Conservation (phyloP, 2,888 invertebrate genomes). For the Yponomeuta plumbellus region DNA sequence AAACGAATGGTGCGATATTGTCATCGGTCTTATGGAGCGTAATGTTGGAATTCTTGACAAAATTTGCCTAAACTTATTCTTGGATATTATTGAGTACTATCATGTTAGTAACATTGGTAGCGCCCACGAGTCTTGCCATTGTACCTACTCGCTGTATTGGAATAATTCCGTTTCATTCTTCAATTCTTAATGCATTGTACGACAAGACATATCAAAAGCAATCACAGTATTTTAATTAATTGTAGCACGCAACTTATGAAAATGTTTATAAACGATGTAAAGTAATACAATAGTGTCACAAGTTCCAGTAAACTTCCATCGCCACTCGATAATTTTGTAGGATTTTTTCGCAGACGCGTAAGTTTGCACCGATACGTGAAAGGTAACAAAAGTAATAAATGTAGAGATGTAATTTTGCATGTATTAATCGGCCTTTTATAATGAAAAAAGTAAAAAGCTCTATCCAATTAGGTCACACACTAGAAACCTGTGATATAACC, state of each 20-base stretch:
- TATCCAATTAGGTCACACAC: conserved; percentile 60
- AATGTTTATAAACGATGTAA: neutral
- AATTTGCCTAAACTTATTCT: conserved; percentile 64
- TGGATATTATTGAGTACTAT: conserved; percentile 54
- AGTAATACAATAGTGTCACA: neutral
- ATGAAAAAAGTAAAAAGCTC: conserved; percentile 23
- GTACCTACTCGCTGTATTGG: conserved; percentile 28
- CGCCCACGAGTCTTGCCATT: conserved; percentile 65
- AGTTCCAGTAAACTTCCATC: conserved; percentile 6
- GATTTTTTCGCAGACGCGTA: neutral
- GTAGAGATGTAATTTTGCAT: conserved; percentile 32
- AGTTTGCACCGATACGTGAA: conserved; percentile 23
- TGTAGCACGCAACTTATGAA: conserved; percentile 10
- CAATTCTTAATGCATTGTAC: conserved; percentile 41
- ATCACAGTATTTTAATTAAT: conserved; percentile 40
- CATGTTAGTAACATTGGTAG: conserved; percentile 44
- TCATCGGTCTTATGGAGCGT: conserved; percentile 67
- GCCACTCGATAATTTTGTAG: conserved; percentile 3
- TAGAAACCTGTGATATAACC: conserved; percentile 73
- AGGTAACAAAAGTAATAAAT: conserved; percentile 24
- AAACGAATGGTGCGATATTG: conserved; percentile 67
- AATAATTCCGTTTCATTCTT: conserved; percentile 25
- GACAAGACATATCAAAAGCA: conserved; percentile 67
- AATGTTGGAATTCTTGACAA: conserved; percentile 54
- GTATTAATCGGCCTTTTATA: conserved; percentile 39